A percentile compares a stretch with the other conserved stretches of the same genome.
phyloP scores from a whole-genome alignment of 2,888 invertebrate genomes.

The Plebejus melissa region DNA sequence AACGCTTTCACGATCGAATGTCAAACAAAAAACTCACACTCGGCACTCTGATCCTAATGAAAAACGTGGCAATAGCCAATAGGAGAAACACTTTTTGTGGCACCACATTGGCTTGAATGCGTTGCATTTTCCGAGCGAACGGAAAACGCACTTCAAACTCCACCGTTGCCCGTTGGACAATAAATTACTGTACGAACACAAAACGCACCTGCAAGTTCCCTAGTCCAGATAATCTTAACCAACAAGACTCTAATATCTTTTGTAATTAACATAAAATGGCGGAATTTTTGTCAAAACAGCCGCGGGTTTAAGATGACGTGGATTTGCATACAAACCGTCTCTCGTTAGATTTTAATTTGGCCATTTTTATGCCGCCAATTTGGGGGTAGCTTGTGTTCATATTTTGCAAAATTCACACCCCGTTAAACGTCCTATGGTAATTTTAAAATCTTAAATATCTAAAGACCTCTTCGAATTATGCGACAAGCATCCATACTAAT shows the following conservation, averaged over 20 bases:
- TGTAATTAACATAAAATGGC: not conserved
- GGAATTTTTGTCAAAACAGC: conserved; percentile 1
- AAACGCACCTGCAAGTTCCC: not conserved
- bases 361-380: conserved; percentile 10
- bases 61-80: too few species aligned
- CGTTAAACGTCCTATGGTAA: not conserved
- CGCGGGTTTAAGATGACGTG: not conserved
- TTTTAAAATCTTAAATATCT: not conserved
- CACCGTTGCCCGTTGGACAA: too few species aligned
- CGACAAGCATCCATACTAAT: too few species aligned
- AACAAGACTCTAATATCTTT: not conserved
- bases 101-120: too few species aligned
- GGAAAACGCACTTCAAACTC: not conserved
- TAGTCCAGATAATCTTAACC: not conserved
- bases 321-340: conserved; percentile 3
- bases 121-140: too few species aligned
- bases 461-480: too few species aligned
- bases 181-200: not conserved
- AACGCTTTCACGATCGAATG: too few species aligned
- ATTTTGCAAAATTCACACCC: conserved; percentile 8
- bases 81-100: too few species aligned
- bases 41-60: too few species aligned
- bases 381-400: not conserved
- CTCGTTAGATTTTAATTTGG: conserved; percentile 6
- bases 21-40: too few species aligned